A percentile compares a stretch with the other conserved stretches of the same genome.
These are phyloP conservation scores for Mus spretus DNA, from an alignment of 2,797 vertebrate genomes.

Conservation along the genomic window DNA sequence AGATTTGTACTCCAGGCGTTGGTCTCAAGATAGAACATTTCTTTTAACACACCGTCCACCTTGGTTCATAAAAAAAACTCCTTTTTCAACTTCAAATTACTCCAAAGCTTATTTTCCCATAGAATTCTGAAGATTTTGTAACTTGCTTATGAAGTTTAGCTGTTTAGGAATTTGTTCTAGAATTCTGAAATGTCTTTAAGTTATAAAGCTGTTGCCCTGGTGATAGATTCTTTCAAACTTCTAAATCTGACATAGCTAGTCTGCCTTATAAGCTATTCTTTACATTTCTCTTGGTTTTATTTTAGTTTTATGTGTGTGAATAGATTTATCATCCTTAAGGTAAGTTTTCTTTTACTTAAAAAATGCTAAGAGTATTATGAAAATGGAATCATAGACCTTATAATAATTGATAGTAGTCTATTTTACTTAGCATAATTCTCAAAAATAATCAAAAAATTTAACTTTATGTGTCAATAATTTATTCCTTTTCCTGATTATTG, in stretches of 20 bases:
- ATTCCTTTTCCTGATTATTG: constrained; percentile 34
- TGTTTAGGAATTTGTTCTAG: constrained; percentile 71
- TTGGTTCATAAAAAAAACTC: constrained; percentile 56
- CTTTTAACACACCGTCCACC: constrained; percentile 63
- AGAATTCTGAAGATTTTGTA: constrained; percentile 71
- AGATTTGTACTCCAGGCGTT: constrained; percentile 61
- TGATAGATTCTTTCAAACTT: constrained; percentile 64
- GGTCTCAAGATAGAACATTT: constrained; percentile 72
- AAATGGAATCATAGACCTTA: background rate
- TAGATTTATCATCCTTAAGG: constrained; percentile 37
- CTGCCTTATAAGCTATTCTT: background rate
- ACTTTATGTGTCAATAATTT: constrained; percentile 10
- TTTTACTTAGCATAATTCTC: constrained; percentile 44
- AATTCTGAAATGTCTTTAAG: constrained; percentile 57
- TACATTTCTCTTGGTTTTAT: constrained; percentile 47
- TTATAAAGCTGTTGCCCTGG: constrained; percentile 65
- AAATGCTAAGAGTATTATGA: constrained; percentile 15
- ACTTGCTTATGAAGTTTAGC: constrained; percentile 67
- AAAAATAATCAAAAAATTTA: constrained; percentile 8
- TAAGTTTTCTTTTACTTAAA: constrained; percentile 62
- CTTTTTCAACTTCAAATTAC: constrained; percentile 67
- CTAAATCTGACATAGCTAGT: constrained; percentile 13
- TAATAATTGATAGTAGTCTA: background rate
- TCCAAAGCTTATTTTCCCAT: constrained; percentile 55
- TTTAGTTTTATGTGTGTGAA: constrained; percentile 13